Evolutionary conservation across 2,888 invertebrate genomes (phyloP).

Genomic region (Calameuta filiformis): DNA sequence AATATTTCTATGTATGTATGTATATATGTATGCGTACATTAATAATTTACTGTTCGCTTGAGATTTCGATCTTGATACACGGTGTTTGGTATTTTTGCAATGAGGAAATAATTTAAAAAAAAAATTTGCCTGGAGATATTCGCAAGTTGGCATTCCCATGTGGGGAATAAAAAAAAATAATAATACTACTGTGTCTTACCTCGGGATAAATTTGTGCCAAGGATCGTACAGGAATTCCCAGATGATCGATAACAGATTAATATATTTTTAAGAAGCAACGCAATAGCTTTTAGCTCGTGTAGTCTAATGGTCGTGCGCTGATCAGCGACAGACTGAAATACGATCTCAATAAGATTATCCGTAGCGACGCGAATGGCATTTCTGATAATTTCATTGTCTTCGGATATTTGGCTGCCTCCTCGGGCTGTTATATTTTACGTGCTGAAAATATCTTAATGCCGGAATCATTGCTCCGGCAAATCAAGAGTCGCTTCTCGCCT

Average conservation of each 20-base stretch:
- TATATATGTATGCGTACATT: neutral
- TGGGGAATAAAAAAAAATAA: neutral
- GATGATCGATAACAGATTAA: neutral
- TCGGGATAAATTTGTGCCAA: neutral
- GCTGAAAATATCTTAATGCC: conserved; percentile 38
- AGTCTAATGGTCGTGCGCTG: neutral
- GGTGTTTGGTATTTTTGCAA: neutral
- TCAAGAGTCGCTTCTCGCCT: neutral
- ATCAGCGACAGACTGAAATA: neutral
- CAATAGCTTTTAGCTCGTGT: neutral
- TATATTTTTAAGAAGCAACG: neutral
- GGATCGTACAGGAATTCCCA: conserved; percentile 4
- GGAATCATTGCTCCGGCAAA: conserved; percentile 30
- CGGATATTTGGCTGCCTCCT: conserved; percentile 22
- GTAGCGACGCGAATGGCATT: conserved; percentile 32
- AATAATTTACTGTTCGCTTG: neutral
- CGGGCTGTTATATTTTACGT: conserved; percentile 37
- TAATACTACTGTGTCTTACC: neutral
- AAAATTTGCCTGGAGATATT: neutral
- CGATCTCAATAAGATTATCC: conserved; percentile 33
- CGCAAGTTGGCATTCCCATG: neutral
- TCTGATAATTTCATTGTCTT: conserved; percentile 38
- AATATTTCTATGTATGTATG: neutral
- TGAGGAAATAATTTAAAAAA: neutral
- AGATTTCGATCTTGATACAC: neutral